Conservation (phyloP, 2,113 vertebrate species). For the Sturnus vulgaris region DNA sequence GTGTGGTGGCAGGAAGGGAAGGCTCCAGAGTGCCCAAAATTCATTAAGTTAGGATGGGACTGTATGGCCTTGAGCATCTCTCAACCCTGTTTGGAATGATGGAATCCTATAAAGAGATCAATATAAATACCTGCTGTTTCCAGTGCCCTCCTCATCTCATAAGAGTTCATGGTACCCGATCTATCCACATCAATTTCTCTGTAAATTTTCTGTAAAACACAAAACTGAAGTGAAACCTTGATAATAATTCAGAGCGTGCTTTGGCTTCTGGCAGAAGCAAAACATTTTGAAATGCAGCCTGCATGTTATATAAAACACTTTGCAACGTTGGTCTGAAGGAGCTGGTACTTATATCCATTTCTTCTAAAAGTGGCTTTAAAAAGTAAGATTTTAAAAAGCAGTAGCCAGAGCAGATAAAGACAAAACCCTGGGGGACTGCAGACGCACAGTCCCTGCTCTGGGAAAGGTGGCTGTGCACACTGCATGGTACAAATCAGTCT, state of each 20-base stretch:
- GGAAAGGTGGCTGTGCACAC: rapidly evolving
- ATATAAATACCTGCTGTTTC: constrained; percentile 70
- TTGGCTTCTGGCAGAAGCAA: not conserved
- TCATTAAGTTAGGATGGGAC: not conserved
- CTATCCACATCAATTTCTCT: constrained; percentile 76
- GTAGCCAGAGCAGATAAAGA: not conserved
- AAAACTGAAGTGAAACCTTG: not conserved
- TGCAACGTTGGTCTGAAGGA: not conserved
- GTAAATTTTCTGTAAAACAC: constrained; percentile 74
- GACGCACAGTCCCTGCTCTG: not conserved
- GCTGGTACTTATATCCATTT: not conserved
- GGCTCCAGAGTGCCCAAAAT: not conserved
- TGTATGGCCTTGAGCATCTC: not conserved
- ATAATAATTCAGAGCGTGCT: not conserved
- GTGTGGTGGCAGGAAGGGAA: rapidly evolving
- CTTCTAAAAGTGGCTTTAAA: not conserved
- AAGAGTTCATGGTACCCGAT: constrained; percentile 78
- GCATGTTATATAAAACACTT: rapidly evolving
- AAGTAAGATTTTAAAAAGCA: not conserved
- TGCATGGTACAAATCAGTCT: not conserved
- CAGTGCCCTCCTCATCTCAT: constrained; percentile 77
- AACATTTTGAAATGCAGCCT: not conserved
- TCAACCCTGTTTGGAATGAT: not conserved
- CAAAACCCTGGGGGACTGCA: not conserved
- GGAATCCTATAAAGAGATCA: not conserved